Evolutionary conservation across 2,113 vertebrate species (phyloP).

Genomic region (Murina feae): DNA sequence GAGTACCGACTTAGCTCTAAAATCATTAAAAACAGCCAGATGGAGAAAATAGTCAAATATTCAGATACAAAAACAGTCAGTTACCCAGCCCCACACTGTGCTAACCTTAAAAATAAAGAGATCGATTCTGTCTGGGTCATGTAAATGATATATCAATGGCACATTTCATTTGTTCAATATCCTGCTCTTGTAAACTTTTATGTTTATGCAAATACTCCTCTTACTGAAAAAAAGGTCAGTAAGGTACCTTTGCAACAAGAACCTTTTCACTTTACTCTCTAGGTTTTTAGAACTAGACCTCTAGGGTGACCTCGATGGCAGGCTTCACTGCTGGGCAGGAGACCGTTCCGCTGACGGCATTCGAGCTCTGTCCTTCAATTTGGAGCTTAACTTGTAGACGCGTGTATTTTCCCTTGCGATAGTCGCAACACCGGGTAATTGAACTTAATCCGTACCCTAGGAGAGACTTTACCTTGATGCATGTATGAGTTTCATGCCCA

Average conservation of each 20-base stretch:
- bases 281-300: neutral
- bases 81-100: neutral
- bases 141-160: neutral
- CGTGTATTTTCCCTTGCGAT: neutral
- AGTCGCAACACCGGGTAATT: neutral
- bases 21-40: neutral
- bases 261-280: neutral
- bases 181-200: neutral
- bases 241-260: neutral
- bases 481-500: slow-evolving; percentile 74
- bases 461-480: slow-evolving; percentile 64
- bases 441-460: neutral
- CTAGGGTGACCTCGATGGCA: neutral
- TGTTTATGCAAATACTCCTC: neutral
- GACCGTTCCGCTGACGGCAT: neutral
- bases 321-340: neutral
- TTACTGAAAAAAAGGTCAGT: neutral
- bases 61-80: neutral
- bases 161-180: neutral
- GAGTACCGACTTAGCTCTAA: neutral
- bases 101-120: neutral
- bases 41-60: neutral
- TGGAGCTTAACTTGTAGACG: neutral
- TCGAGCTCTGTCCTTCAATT: neutral
- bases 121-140: neutral